Percentiles rank a stretch among this genome's conserved stretches.
Conservation (phyloP, 2,888 invertebrate species). For the Mesoligia furuncula region DNA sequence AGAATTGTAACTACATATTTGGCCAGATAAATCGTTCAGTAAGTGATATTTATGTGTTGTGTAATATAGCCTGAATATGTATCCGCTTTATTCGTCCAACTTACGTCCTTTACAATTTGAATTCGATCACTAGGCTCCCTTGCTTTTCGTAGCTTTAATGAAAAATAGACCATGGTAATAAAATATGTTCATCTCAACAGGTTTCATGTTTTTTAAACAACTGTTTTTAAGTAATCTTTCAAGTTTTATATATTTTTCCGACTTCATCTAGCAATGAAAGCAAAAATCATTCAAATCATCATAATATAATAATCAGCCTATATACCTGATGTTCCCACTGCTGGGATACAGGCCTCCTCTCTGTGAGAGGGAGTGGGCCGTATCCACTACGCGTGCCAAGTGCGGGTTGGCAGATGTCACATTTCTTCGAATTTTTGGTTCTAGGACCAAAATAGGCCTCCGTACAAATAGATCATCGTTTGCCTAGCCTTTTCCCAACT, state of each 20-base stretch:
- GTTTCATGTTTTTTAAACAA: neutral
- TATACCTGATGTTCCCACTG: neutral
- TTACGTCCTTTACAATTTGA: neutral
- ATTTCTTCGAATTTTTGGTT: neutral
- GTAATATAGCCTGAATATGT: conserved; percentile 38
- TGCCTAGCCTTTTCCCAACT: too few relatives aligned
- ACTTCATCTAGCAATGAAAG: neutral
- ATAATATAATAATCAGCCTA: neutral
- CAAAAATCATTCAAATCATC: neutral
- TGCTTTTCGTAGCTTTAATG: neutral
- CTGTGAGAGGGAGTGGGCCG: neutral
- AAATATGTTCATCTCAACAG: neutral
- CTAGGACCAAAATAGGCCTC: neutral
- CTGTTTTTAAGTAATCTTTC: neutral
- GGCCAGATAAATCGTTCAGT: conserved; percentile 35
- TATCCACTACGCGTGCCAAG: neutral
- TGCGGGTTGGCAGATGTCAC: too few relatives aligned
- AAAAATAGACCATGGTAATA: neutral
- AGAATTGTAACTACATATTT: conserved; percentile 18
- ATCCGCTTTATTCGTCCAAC: neutral
- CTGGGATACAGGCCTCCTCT: neutral
- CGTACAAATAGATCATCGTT: neutral
- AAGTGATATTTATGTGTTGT: conserved; percentile 51
- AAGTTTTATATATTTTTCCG: too few relatives aligned
- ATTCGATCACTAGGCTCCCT: neutral